Evolutionary conservation across 2,888 invertebrate genomes (phyloP).

Genomic region (Leucania comma): DNA sequence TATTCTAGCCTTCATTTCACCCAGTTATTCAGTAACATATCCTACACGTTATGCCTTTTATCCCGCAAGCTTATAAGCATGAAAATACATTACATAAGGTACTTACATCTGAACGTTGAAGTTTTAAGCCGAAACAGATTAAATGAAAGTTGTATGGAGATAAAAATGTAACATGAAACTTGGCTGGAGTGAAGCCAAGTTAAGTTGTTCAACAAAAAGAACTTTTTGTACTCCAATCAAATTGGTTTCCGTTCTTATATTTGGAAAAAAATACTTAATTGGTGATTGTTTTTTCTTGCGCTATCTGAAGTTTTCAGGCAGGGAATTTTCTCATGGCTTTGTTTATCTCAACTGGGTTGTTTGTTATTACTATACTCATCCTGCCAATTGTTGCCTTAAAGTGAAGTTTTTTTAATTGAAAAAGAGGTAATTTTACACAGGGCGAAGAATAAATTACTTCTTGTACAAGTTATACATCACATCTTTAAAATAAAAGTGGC

Average conservation of each 20-base stretch:
- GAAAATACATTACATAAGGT: slow-evolving; percentile 36
- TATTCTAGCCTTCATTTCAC: not conserved
- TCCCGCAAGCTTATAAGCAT: slow-evolving; percentile 22
- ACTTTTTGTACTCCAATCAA: slow-evolving; percentile 53
- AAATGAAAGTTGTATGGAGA: slow-evolving; percentile 61
- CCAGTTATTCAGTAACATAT: not conserved
- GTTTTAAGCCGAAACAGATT: slow-evolving; percentile 66
- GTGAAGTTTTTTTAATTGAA: too few relatives aligned
- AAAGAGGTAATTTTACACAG: too few relatives aligned
- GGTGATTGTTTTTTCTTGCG: slow-evolving; percentile 10
- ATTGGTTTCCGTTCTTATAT: slow-evolving; percentile 53
- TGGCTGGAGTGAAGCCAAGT: slow-evolving; percentile 63
- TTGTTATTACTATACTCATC: too few relatives aligned
- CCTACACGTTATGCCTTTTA: not conserved
- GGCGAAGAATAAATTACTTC: too few relatives aligned
- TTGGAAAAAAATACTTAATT: slow-evolving; percentile 16
- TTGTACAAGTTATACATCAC: too few relatives aligned
- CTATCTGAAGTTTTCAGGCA: not conserved
- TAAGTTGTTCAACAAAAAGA: slow-evolving; percentile 60
- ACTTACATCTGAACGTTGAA: slow-evolving; percentile 53
- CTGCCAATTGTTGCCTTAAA: too few relatives aligned
- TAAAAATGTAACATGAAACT: slow-evolving; percentile 66
- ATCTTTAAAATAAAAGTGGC: too few relatives aligned
- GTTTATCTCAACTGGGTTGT: not conserved
- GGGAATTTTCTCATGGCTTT: not conserved